Evolutionary conservation across 2,888 invertebrate species (phyloP), one percentile per base, ranked within the genome.

Genomic region (Pheosia tremula): DNA sequence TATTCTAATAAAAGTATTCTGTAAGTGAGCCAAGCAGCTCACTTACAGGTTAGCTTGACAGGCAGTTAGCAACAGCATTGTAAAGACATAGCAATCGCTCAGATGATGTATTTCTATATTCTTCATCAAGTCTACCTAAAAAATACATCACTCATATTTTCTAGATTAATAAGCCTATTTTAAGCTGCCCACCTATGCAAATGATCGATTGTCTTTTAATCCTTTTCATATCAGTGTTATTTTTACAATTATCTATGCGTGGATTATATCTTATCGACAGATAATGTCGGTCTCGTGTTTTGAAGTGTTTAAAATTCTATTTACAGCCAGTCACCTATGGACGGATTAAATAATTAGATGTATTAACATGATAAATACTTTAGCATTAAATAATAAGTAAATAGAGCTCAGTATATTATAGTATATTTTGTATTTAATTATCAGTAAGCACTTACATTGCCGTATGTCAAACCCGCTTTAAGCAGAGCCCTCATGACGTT

Each of bases 161-260:
- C 24, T 24, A 24, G 24, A 24, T 24, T 24, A 24, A 24, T 24
- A 24, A 24, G 24, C 24, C 24, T 24, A 24, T 24, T 24, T 24
- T 2, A 24, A 24, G 24, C 24, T 24, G 24, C 24, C 24, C 2
- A 24, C 24, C 49, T 52, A 10, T 52, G 37, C 13, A 65, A 8
- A 10, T 54, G 59, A 71, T 71, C 57, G 63, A 70, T 67, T 61
- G 37, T 55, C 39, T 49, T 45, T 60, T 38, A 56, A 57, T 60
- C 47, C 43, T 71, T 63, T 38, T 59, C 13, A 50, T 24, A 71
- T 60, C 49, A 45, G 58, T 38, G 54, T 53, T 63, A 62, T 60
- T 58, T 58, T 62, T 56, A 70, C 58, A 56, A 61, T 53, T 4
- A 37, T 37, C 9, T 53, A 53, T 37, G 37, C 37, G 9, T 36